These are phyloP conservation scores for Halesus radiatus DNA, from an alignment of 1,140 invertebrate species.

Conservation along the genomic window DNA sequence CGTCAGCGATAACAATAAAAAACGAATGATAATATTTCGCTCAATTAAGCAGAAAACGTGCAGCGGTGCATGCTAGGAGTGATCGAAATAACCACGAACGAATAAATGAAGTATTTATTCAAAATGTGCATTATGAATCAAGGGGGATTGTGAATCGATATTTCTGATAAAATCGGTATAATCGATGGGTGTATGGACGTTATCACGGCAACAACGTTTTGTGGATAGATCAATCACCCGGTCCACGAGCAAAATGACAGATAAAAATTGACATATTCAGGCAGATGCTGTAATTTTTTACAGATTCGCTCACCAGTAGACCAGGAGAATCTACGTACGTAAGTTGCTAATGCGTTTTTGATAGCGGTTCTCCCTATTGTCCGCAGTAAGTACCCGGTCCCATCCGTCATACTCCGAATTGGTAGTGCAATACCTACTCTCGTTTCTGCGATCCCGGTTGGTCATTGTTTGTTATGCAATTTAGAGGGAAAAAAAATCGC, in stretches of 20 bases:
- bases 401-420: too few species aligned
- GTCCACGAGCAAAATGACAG: neutral
- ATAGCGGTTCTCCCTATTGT: slow-evolving; percentile 34
- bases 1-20: too few species aligned
- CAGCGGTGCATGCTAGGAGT: neutral
- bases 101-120: too few species aligned
- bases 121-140: too few species aligned
- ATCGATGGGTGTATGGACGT: neutral
- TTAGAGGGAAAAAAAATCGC: too few species aligned
- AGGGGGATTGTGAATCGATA: too few species aligned
- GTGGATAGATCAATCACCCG: slow-evolving; percentile 31
- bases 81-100: neutral
- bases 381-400: neutral
- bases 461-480: slow-evolving; percentile 34
- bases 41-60: too few species aligned
- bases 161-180: neutral
- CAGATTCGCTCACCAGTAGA: neutral
- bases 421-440: too few species aligned
- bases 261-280: slow-evolving; percentile 35
- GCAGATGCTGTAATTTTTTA: slow-evolving; percentile 32
- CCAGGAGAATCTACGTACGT: too few species aligned
- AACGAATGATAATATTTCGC: too few species aligned
- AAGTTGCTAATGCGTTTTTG: slow-evolving; percentile 37
- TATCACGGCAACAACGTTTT: neutral
- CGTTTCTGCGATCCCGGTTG: neutral